Percentiles rank a stretch among this genome's conserved stretches.
phyloP scores from a whole-genome alignment of 2,888 invertebrate genomes.

The Automeris io region DNA sequence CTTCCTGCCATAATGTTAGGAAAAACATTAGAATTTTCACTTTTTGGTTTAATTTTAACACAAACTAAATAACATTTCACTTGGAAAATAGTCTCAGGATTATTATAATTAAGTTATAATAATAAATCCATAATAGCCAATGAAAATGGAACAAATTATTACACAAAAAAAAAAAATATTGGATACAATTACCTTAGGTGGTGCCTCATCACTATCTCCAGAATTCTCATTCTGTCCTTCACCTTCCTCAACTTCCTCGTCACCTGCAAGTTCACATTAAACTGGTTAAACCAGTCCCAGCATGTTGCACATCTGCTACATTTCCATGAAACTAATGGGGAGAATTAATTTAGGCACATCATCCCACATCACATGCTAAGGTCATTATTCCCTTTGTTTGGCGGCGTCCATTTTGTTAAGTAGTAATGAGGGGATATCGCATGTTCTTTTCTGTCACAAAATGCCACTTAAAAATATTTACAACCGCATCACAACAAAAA shows the following conservation, averaged over 20 bases:
- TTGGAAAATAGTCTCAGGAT: too few relatives aligned
- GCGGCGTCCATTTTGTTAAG: slow-evolving; percentile 88
- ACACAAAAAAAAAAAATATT: slow-evolving; percentile 9
- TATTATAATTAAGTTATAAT: too few relatives aligned
- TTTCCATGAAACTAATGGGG: slow-evolving; percentile 34
- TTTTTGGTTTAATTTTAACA: neutral
- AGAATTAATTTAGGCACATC: slow-evolving; percentile 37
- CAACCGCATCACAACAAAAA: slow-evolving; percentile 63
- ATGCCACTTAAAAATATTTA: slow-evolving; percentile 76
- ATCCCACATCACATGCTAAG: slow-evolving; percentile 69
- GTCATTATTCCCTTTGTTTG: slow-evolving; percentile 86
- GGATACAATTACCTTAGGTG: slow-evolving; percentile 66
- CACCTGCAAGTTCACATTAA: slow-evolving; percentile 68
- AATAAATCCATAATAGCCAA: too few relatives aligned
- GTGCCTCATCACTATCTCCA: slow-evolving; percentile 84
- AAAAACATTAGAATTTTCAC: neutral
- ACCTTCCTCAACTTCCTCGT: slow-evolving; percentile 84
- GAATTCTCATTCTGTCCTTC: slow-evolving; percentile 83
- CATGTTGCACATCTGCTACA: slow-evolving; percentile 37
- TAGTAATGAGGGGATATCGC: slow-evolving; percentile 82
- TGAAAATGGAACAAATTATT: neutral
- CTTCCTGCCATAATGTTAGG: slow-evolving; percentile 74
- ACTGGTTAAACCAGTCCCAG: slow-evolving; percentile 60
- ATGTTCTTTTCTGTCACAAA: slow-evolving; percentile 79
- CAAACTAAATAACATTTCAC: slow-evolving; percentile 10